Conservation (phyloP, 2,113 vertebrate genomes). For the Tyrannus savana region DNA sequence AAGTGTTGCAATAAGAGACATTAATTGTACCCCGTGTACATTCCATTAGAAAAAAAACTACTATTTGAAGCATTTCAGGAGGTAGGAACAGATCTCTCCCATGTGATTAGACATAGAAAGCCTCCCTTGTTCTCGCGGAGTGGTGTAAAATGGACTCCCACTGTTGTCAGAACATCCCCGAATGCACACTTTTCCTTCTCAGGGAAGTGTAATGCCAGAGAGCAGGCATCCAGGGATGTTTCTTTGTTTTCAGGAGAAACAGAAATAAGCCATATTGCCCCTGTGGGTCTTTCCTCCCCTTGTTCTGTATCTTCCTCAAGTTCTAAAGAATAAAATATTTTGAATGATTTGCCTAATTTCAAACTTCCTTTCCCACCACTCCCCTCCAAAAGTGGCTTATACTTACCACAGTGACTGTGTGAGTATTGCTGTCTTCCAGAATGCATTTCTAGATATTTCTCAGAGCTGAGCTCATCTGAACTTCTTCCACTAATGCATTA, state of each 20-base stretch:
- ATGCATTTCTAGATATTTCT: background rate
- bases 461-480: background rate
- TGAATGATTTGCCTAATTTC: conserved; percentile 17
- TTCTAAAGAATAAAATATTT: background rate
- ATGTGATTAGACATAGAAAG: conserved; percentile 8
- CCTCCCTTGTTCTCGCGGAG: background rate
- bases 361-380: background rate
- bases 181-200: background rate
- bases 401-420: background rate
- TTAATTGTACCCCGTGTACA: conserved; percentile 9
- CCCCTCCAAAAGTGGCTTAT: background rate
- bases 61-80: conserved; percentile 19
- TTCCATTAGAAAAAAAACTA: background rate
- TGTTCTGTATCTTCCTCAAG: rapidly evolving
- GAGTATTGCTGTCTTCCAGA: background rate
- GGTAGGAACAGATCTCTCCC: conserved; percentile 36
- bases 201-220: background rate
- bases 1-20: background rate
- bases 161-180: background rate
- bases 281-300: background rate
- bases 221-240: background rate
- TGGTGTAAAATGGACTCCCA: background rate
- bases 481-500: background rate
- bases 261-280: background rate
- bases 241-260: conserved; percentile 8